A percentile compares a stretch with the other conserved stretches of the same genome.
These are phyloP conservation scores for Meganola albula DNA, from an alignment of 2,888 invertebrate genomes.

Conservation along the genomic window DNA sequence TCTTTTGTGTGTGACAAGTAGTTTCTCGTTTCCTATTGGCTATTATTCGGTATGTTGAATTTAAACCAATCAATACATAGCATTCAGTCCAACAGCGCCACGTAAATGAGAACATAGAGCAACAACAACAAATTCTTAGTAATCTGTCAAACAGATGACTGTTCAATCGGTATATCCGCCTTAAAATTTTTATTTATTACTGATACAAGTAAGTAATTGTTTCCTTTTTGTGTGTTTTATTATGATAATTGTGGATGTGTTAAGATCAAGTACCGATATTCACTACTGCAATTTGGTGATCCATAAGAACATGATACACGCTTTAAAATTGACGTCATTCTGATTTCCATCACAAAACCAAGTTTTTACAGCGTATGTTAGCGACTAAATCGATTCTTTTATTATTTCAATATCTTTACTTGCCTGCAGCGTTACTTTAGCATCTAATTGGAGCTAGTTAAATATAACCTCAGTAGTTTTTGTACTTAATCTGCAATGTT, in stretches of 20 bases:
- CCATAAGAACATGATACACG: slow-evolving; percentile 23
- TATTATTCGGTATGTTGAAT: rapidly evolving
- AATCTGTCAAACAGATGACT: slow-evolving; percentile 68
- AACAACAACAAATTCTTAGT: slow-evolving; percentile 54
- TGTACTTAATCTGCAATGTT: too few species aligned
- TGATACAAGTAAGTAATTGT: slow-evolving; percentile 59
- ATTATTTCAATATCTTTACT: too few species aligned
- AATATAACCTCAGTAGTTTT: too few species aligned
- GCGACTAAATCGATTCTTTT: too few species aligned
- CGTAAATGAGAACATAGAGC: slow-evolving; percentile 40
- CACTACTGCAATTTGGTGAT: too few species aligned
- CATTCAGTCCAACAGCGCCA: slow-evolving; percentile 23
- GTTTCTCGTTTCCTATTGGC: too few species aligned
- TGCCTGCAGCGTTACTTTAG: too few species aligned
- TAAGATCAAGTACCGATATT: too few species aligned
- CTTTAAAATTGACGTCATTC: slow-evolving; percentile 64
- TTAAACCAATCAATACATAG: slow-evolving; percentile 10
- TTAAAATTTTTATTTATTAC: slow-evolving; percentile 53
- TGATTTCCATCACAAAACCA: slow-evolving; percentile 56
- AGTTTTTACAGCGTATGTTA: slow-evolving; percentile 35
- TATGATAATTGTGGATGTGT: too few species aligned
- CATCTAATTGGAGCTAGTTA: too few species aligned
- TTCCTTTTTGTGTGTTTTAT: too few species aligned
- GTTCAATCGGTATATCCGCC: slow-evolving; percentile 67
- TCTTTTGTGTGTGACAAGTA: too few species aligned